Evolutionary conservation across 92 coral and sea anemone species (phyloP).

Genomic region (Umimayanthus kanabou): DNA sequence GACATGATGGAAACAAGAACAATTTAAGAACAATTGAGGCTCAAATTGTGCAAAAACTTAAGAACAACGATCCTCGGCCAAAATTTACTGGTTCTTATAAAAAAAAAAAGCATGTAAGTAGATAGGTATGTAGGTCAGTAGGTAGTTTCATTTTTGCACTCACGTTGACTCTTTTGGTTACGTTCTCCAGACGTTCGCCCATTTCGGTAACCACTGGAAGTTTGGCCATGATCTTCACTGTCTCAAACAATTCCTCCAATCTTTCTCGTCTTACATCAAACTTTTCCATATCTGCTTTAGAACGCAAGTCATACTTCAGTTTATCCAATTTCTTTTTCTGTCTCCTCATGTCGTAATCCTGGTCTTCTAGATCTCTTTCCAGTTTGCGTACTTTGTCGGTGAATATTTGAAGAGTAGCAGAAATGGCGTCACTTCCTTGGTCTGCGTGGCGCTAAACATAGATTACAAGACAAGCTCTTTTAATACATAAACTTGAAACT

Average conservation of each 20-base stretch:
- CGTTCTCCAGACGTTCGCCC: not conserved
- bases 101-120: no score
- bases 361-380: not conserved
- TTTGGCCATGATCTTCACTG: not conserved
- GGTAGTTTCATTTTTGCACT: not conserved
- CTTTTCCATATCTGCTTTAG: not conserved
- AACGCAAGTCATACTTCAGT: not conserved
- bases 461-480: no score
- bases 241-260: not conserved
- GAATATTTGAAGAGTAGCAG: constrained; percentile 17
- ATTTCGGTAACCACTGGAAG: not conserved
- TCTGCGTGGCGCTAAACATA: constrained; percentile 3
- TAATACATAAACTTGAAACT: no score
- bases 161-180: not conserved
- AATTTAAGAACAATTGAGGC: no score
- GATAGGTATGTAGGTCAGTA: no score
- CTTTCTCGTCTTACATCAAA: constrained; percentile 4
- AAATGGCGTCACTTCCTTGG: not conserved
- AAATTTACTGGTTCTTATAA: no score
- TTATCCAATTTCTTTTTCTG: not conserved
- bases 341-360: not conserved
- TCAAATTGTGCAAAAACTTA: no score
- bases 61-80: no score
- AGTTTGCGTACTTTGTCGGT: not conserved
- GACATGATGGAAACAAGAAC: no score